These are phyloP conservation scores for Oncopodura yosiiana DNA, from an alignment of 1,140 invertebrate species.

Conservation along the genomic window DNA sequence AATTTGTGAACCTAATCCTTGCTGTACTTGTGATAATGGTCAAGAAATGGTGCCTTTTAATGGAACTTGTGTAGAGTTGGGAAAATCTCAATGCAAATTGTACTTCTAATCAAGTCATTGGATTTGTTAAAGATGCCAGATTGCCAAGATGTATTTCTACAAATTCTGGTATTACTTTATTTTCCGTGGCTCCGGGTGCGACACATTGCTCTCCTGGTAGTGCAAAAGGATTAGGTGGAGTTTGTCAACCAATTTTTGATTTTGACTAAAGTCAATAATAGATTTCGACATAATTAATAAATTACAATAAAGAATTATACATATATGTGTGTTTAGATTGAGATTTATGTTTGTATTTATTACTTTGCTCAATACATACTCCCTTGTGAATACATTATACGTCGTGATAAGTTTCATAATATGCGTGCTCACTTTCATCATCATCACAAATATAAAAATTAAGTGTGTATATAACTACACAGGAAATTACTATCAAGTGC, in stretches of 20 bases:
- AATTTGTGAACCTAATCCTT: constrained; percentile 1
- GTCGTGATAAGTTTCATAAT: too few species aligned
- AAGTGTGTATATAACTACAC: too few species aligned
- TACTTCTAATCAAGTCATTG: not conserved
- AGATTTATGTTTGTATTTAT: too few species aligned
- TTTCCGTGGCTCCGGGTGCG: not conserved
- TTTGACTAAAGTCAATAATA: constrained; percentile 14
- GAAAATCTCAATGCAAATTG: not conserved
- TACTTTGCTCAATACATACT: too few species aligned
- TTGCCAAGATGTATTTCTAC: constrained; percentile 4
- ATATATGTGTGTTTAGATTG: too few species aligned
- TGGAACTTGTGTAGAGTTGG: constrained; percentile 1
- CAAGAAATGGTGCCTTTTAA: constrained; percentile 1
- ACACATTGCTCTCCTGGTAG: constrained; percentile 10
- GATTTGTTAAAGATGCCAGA: not conserved
- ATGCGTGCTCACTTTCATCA: too few species aligned
- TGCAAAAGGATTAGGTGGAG: not conserved
- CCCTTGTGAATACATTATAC: too few species aligned
- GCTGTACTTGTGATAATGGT: not conserved
- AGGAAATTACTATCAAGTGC: too few species aligned
- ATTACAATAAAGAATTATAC: too few species aligned
- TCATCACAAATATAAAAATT: too few species aligned
- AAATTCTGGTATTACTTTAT: not conserved
- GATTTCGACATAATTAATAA: too few species aligned
- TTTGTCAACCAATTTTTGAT: constrained; percentile 17